Percentiles rank a stretch among this genome's conserved stretches.
phyloP scores from a whole-genome alignment of 2,888 invertebrate genomes.

The Gandaritis pyraliata region DNA sequence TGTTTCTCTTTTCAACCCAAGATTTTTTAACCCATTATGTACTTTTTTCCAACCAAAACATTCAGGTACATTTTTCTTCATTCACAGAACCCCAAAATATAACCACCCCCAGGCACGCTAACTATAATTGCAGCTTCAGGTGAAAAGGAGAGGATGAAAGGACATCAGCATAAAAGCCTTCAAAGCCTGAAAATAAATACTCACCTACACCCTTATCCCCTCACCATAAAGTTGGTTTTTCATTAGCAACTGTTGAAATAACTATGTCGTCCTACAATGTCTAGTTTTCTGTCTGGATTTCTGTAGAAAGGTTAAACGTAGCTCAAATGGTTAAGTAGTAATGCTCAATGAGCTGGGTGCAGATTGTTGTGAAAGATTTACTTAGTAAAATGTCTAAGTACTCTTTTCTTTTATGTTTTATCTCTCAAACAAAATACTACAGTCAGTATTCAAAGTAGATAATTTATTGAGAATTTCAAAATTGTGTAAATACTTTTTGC shows the following conservation, averaged over 20 bases:
- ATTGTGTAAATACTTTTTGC: too few species aligned
- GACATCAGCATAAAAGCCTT: conserved; percentile 70
- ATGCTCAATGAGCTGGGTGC: conserved; percentile 47
- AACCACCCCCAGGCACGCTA: conserved; percentile 69
- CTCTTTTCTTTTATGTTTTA: too few species aligned
- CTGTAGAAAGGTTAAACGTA: conserved; percentile 64
- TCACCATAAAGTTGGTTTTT: conserved; percentile 28
- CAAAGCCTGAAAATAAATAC: conserved; percentile 52
- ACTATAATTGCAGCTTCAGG: conserved; percentile 79
- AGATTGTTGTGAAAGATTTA: not conserved
- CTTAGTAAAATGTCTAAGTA: not conserved
- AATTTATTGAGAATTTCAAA: too few species aligned
- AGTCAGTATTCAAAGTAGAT: too few species aligned
- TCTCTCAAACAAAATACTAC: too few species aligned
- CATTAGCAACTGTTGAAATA: conserved; percentile 13
- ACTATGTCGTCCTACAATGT: conserved; percentile 50
- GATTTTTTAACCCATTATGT: too few species aligned
- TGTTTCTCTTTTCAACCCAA: too few species aligned
- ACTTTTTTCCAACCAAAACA: too few species aligned
- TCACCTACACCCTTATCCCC: conserved; percentile 43
- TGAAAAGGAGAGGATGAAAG: conserved; percentile 75
- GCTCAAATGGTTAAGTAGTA: conserved; percentile 52
- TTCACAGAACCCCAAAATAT: conserved; percentile 58
- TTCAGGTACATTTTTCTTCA: too few species aligned
- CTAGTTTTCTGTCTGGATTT: conserved; percentile 71